Percentiles rank a stretch among this genome's conserved stretches.
Conservation (phyloP, 2,113 vertebrate species). For the Carassius gibelio region DNA sequence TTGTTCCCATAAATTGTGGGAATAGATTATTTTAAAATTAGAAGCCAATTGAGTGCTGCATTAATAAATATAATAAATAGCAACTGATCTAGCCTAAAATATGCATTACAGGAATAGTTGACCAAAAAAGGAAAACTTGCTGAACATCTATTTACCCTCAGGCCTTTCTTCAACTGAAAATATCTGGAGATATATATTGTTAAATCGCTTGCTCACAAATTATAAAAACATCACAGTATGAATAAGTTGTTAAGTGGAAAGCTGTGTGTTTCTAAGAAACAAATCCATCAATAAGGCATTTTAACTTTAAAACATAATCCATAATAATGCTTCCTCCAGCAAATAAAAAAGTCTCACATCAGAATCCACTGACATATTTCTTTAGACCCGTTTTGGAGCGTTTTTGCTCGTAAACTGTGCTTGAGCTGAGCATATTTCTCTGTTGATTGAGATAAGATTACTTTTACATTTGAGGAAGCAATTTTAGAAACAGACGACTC, state of each 20-base stretch:
- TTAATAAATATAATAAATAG: not conserved
- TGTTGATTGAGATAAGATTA: not conserved
- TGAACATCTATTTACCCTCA: not conserved
- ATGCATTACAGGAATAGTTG: not conserved
- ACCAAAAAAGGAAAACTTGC: not conserved
- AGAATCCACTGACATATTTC: not conserved
- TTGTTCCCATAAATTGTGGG: slow-evolving; percentile 1
- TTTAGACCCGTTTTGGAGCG: not conserved
- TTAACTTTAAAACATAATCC: not conserved
- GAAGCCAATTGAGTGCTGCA: not conserved
- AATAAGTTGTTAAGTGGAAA: too few relatives aligned
- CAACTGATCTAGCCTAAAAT: not conserved
- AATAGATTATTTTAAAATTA: not conserved
- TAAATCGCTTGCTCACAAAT: not conserved
- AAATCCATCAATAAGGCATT: not conserved
- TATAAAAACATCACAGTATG: not conserved
- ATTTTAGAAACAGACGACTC: not conserved
- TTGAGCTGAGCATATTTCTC: not conserved
- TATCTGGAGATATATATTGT: not conserved
- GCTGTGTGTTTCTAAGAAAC: too few relatives aligned
- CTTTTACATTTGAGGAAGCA: not conserved
- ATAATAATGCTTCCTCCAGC: not conserved
- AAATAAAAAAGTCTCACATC: not conserved
- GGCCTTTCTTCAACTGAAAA: not conserved
- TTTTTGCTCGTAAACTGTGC: not conserved